These are phyloP conservation scores for Pachyrhynchus sulphureomaculatus DNA, from an alignment of 1,140 invertebrate genomes.

Conservation along the genomic window DNA sequence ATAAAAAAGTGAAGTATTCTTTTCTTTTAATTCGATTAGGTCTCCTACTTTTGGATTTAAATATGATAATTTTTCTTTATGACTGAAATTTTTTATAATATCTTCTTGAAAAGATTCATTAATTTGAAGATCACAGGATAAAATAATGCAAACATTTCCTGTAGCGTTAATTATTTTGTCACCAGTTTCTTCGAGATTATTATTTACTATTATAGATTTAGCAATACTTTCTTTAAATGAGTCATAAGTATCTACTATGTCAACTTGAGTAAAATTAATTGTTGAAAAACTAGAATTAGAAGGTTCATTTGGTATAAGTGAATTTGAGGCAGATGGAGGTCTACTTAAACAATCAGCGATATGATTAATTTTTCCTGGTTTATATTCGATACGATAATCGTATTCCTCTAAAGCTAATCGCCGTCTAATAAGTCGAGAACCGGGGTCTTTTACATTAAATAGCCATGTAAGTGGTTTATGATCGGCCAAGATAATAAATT, in stretches of 20 bases:
- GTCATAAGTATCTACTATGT: not conserved
- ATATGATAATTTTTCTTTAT: not conserved
- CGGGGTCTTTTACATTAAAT: slow-evolving; percentile 50
- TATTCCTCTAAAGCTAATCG: slow-evolving; percentile 48
- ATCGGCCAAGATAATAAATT: slow-evolving; percentile 35
- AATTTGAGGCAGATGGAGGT: not conserved
- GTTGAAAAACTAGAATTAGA: not conserved
- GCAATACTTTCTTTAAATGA: too few relatives aligned
- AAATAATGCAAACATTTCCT: too few relatives aligned
- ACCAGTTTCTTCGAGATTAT: too few relatives aligned
- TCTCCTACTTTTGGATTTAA: not conserved
- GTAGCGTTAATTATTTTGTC: too few relatives aligned
- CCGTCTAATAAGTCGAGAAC: slow-evolving; percentile 53
- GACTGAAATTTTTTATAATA: too few relatives aligned
- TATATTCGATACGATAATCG: slow-evolving; percentile 52
- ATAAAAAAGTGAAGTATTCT: too few relatives aligned
- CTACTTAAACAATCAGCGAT: slow-evolving; percentile 14
- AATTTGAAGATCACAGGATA: too few relatives aligned
- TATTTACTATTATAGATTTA: too few relatives aligned
- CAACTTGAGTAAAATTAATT: not conserved
- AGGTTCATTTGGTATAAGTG: not conserved
- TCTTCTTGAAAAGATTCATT: too few relatives aligned
- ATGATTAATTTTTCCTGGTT: slow-evolving; percentile 46
- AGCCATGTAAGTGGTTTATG: slow-evolving; percentile 42
- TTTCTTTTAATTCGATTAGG: not conserved